These are phyloP conservation scores for Xylota segnis DNA, from an alignment of 2,888 invertebrate genomes.

Conservation along the genomic window DNA sequence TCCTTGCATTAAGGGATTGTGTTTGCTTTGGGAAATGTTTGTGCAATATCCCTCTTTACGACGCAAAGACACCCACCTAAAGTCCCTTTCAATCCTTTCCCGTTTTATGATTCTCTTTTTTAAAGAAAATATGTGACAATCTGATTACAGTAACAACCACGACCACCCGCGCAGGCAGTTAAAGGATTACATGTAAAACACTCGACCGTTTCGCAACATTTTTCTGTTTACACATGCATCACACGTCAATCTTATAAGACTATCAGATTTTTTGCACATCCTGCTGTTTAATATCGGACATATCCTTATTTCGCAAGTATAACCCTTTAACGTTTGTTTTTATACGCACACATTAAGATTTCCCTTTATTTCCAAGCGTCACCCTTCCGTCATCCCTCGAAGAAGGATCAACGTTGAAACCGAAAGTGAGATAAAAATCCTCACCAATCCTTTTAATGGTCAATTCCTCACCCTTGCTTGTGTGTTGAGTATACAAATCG, in stretches of 20 bases:
- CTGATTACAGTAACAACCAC: slow-evolving; percentile 43
- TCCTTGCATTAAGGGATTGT: not conserved
- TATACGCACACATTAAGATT: slow-evolving; percentile 19
- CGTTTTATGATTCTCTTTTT: not conserved
- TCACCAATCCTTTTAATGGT: slow-evolving; percentile 74
- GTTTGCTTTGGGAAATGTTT: not conserved
- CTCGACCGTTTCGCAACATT: slow-evolving; percentile 7
- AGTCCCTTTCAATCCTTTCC: slow-evolving; percentile 14
- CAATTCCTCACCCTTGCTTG: slow-evolving; percentile 65
- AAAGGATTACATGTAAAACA: slow-evolving; percentile 58
- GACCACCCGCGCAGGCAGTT: slow-evolving; percentile 59
- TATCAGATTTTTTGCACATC: slow-evolving; percentile 51
- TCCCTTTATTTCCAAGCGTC: slow-evolving; percentile 11
- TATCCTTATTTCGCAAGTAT: slow-evolving; percentile 28
- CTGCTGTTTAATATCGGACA: slow-evolving; percentile 71
- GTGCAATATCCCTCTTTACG: slow-evolving; percentile 17
- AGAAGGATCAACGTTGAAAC: slow-evolving; percentile 9
- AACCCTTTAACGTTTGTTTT: slow-evolving; percentile 59
- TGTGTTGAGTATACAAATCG: slow-evolving; percentile 78
- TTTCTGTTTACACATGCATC: slow-evolving; percentile 58
- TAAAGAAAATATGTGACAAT: slow-evolving; percentile 45
- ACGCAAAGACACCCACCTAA: not conserved
- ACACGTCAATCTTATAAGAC: slow-evolving; percentile 72
- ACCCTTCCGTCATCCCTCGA: slow-evolving; percentile 15
- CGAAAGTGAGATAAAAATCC: slow-evolving; percentile 64